Base-by-base conservation (phyloP, 2,113 vertebrate species). In the Mustelus asterias region DNA sequence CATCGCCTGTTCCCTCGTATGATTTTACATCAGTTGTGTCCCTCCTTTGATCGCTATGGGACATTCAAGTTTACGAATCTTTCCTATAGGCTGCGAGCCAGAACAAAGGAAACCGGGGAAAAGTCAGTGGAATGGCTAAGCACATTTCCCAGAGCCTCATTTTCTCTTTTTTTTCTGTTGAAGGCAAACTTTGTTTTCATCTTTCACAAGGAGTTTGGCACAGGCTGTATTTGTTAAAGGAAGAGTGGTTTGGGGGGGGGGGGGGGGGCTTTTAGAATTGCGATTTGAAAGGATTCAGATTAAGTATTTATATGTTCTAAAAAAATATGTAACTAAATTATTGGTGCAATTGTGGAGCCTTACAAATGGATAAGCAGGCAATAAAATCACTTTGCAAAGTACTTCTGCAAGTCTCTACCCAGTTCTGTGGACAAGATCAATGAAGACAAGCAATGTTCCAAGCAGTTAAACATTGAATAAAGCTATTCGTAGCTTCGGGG, bases 11-110 rank as follows among this genome's bases (percentile, higher is more conserved):
- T 94, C 18, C 63, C 63, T 94, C 93, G 93, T 41, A 70, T 70
- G 93, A 94, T 94, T 94, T 95, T 44, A 95, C 94, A 95, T 95
- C 94, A 95, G 94, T 70, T 48, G 67, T 18, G 37, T 9, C 16
- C 22, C 9, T 95, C 69, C 93, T 70, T 76, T 76, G 67, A 95
- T 13, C 93, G 11, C 93, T 29, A 10, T 22, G 65, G 20, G 41
- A 2, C 89, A 67, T 92, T 92, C 89, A 92, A 8, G 16, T 65
- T 37, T n/a, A 33, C 65, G 11, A 5, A 72, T 9, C 37, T 14
- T 20, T 72, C 67, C 20, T 54, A 70, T 70, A 94, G 65, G 94
- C 69, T 76, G 94, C 33, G n/a, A 1, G 3, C 3, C 44, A 7
- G 20, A 44, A 95, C 67, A 95, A 95, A 95, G 94, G 24, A n/a